Base-by-base conservation (phyloP, 2,113 vertebrate genomes). In the Tursiops truncatus region DNA sequence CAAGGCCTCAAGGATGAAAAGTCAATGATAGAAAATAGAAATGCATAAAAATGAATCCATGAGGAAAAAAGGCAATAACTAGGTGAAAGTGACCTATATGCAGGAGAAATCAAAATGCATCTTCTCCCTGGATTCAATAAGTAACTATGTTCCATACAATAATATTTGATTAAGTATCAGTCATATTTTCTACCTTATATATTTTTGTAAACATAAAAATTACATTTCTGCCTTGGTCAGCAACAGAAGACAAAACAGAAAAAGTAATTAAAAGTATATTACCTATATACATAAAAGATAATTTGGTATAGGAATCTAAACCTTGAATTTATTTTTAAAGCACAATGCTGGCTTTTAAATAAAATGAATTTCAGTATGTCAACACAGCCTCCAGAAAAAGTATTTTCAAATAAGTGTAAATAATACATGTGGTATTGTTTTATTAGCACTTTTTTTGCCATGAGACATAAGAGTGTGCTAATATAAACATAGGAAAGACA, bases 381-480 rank as follows among this genome's bases (percentile, higher is more conserved):
- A 92, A 38, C 47, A 53, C 6, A 86, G 87, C 65, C 80, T 92
- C 74, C 63, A 96, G 87, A 89, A 95, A 95, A 96, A 90, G 9
- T 84, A 76, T 95, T 94, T 97, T 94, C 60, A 95, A 90, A 74
- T 94, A 90, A 96, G 23, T 44, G 20, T 83, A 95, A 95, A 92
- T 92, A 91, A 68, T 93, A 7, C 79, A 82, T 89, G 58, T 38
- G 11, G 53, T 65, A 92, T 76, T 94, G 58, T 92, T 96, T 96
- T 90, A 92, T 70, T 94, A 92, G 41, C 68, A 94, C 23, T 58
- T 47, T 56, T 94, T 96, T 56, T 41, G 68, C 96, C 74, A 62
- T 47, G 50, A 96, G 91, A 94, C 79, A 84, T 86, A 87, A 79
- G 14, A 92, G 10, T 89, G 21, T 96, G 33, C 70, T 96, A 90